These are phyloP conservation scores for Bombus waltoni DNA, from an alignment of 1,140 invertebrate species.

Conservation along the genomic window DNA sequence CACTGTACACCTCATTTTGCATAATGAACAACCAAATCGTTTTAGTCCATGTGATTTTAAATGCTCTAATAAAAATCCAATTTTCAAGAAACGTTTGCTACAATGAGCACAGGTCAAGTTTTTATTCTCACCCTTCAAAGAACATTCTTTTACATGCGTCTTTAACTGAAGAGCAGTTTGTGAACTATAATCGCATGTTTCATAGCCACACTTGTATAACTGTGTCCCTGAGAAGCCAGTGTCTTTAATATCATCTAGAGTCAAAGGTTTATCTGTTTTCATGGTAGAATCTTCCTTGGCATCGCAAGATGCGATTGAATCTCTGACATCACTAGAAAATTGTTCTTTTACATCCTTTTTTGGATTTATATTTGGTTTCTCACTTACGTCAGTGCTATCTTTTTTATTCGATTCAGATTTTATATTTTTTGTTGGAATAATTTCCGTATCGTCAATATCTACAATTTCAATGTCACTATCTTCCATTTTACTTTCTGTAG, in stretches of 20 bases:
- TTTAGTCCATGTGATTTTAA: slow-evolving; percentile 82
- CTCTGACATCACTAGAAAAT: background rate
- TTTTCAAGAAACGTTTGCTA: slow-evolving; percentile 77
- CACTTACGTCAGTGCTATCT: background rate
- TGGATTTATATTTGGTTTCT: background rate
- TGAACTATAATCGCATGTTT: slow-evolving; percentile 73
- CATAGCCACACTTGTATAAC: slow-evolving; percentile 83
- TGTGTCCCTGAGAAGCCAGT: slow-evolving; percentile 77
- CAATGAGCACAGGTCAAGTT: slow-evolving; percentile 83
- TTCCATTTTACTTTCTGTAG: slow-evolving; percentile 45
- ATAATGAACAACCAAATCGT: slow-evolving; percentile 83
- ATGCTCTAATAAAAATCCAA: slow-evolving; percentile 79
- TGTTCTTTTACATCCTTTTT: slow-evolving; percentile 29
- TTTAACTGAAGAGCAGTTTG: slow-evolving; percentile 75
- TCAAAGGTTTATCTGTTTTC: slow-evolving; percentile 57
- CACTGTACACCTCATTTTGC: slow-evolving; percentile 80
- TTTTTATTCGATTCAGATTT: background rate
- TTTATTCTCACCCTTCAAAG: slow-evolving; percentile 56
- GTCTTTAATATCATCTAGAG: slow-evolving; percentile 76
- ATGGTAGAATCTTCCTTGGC: background rate
- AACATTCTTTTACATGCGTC: slow-evolving; percentile 82
- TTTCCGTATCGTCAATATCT: background rate
- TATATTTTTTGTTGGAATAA: slow-evolving; percentile 8
- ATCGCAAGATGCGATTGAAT: background rate
- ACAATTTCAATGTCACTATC: slow-evolving; percentile 60